These are phyloP conservation scores for Luscinia luscinia DNA, from an alignment of 2,797 vertebrate species.

Conservation along the genomic window DNA sequence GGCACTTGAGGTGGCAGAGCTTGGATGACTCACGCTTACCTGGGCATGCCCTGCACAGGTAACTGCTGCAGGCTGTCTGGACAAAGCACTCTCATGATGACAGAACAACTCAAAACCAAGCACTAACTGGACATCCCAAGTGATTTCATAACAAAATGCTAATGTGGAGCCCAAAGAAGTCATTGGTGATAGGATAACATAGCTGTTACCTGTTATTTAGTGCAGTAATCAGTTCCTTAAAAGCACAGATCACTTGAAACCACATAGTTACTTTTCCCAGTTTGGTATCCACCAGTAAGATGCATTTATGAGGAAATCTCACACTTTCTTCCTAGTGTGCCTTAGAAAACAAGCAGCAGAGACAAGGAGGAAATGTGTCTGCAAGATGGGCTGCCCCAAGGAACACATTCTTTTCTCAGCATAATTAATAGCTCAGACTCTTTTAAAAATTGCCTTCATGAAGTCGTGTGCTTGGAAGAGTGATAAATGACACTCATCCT, in stretches of 20 bases:
- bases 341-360: neutral
- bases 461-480: conserved; percentile 19
- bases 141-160: rapidly evolving
- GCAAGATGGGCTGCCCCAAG: neutral
- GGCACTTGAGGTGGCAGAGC: rapidly evolving
- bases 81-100: rapidly evolving
- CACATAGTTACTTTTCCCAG: neutral
- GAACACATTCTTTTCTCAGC: neutral
- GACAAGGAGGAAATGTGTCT: neutral
- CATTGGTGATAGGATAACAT: neutral
- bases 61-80: neutral
- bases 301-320: neutral
- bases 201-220: neutral
- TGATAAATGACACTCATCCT: conserved; percentile 38
- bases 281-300: neutral
- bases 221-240: neutral
- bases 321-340: neutral
- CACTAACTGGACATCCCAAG: neutral
- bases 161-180: neutral
- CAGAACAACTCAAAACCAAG: neutral
- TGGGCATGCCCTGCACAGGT: neutral
- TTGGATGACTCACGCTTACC: neutral
- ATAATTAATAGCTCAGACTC: conserved; percentile 10
- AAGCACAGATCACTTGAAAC: neutral
- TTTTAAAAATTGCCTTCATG: conserved; percentile 36